A percentile compares a stretch with the other conserved stretches of the same genome.
Evolutionary conservation across 2,797 vertebrate species (phyloP).

Genomic region (Coranthus polyacanthus): DNA sequence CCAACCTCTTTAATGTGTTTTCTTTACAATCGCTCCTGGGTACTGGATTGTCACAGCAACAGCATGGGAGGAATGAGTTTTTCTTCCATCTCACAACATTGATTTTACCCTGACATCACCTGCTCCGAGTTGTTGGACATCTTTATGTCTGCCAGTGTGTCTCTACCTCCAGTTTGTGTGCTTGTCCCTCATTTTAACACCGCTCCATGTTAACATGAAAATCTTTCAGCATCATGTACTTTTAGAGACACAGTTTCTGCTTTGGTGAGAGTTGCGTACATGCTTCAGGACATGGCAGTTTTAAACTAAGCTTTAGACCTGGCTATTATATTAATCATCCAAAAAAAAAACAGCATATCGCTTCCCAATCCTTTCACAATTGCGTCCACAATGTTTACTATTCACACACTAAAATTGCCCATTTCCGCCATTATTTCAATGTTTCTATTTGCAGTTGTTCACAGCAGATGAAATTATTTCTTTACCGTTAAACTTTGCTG

Average conservation of each 20-base stretch:
- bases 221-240: neutral
- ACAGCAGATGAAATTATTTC: too few species aligned
- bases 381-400: too few species aligned
- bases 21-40: slow-evolving; percentile 43
- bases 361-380: too few species aligned
- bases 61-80: slow-evolving; percentile 65
- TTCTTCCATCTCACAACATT: slow-evolving; percentile 58
- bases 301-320: neutral
- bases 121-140: slow-evolving; percentile 60
- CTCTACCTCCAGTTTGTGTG: neutral
- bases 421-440: too few species aligned
- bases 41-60: slow-evolving; percentile 48
- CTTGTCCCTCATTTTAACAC: neutral
- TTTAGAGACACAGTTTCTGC: neutral
- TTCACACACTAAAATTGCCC: too few species aligned
- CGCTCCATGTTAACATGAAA: neutral
- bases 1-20: slow-evolving; percentile 33
- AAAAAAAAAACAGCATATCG: too few species aligned
- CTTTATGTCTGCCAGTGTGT: slow-evolving; percentile 7
- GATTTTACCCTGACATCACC: slow-evolving; percentile 50
- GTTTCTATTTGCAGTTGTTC: too few species aligned
- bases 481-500: too few species aligned
- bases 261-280: neutral
- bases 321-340: too few species aligned
- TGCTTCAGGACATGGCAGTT: neutral